Percentiles rank a stretch among this genome's conserved stretches.
phyloP scores from a whole-genome alignment of 30 jellyfish, hydroid and myxozoan species.

The Turritopsis dohrnii region DNA sequence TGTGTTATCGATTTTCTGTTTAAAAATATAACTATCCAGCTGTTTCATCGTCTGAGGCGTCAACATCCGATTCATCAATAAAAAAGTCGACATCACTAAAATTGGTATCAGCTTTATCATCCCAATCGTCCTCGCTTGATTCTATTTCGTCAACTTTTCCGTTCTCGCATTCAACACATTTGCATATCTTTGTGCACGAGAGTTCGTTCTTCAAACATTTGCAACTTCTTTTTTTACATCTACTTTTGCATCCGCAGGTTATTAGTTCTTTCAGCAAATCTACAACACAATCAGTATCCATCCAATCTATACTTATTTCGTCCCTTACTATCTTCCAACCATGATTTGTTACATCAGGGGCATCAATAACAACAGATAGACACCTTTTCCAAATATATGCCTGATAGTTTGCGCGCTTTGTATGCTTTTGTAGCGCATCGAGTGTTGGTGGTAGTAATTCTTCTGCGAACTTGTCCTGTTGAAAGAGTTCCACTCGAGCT shows the following conservation, averaged over 20 bases:
- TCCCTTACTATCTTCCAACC: conserved; percentile 51
- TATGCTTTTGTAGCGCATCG: too few relatives aligned
- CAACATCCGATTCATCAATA: not conserved
- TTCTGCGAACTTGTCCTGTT: conserved; percentile 3
- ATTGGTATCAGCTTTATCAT: not conserved
- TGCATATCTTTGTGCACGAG: conserved; percentile 41
- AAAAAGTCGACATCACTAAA: conserved; percentile 11
- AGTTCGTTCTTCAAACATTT: conserved; percentile 31
- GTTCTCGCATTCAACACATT: conserved; percentile 42
- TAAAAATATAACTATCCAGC: not conserved
- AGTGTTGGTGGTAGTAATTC: too few relatives aligned
- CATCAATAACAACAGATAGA: conserved; percentile 23
- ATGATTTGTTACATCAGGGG: conserved; percentile 28
- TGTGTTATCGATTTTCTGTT: too few relatives aligned
- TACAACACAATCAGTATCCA: conserved; percentile 3
- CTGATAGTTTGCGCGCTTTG: conserved; percentile 50
- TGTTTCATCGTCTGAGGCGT: not conserved
- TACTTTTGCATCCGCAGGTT: conserved; percentile 35
- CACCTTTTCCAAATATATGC: conserved; percentile 46
- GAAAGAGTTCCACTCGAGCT: conserved; percentile 7
- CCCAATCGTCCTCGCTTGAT: not conserved
- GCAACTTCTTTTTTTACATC: conserved; percentile 52
- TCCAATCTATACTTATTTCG: conserved; percentile 45
- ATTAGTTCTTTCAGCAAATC: conserved; percentile 4
- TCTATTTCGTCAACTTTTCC: not conserved